These are phyloP conservation scores for Diplogasteroides magnus DNA, from an alignment of 1,140 invertebrate species.

Conservation along the genomic window DNA sequence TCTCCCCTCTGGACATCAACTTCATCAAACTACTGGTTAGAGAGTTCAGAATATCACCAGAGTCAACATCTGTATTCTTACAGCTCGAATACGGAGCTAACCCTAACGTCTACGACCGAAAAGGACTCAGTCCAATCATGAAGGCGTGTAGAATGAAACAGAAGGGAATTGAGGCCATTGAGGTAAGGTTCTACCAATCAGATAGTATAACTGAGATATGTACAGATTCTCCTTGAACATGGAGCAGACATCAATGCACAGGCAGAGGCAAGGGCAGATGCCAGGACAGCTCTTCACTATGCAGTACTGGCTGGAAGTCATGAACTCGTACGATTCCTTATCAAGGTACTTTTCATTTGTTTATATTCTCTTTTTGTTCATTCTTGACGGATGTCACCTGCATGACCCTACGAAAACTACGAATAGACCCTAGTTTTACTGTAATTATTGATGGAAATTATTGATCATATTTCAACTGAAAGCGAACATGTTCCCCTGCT, in stretches of 20 bases:
- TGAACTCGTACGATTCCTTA: constrained; percentile 31
- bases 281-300: constrained; percentile 37
- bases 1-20: constrained; percentile 32
- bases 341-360: constrained; percentile 16
- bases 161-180: constrained; percentile 33
- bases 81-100: constrained; percentile 32
- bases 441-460: too few relatives aligned
- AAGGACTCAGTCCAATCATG: constrained; percentile 37
- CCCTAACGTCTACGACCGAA: constrained; percentile 38
- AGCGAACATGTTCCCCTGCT: too few relatives aligned
- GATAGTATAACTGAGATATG: too few relatives aligned
- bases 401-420: too few relatives aligned
- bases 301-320: constrained; percentile 31
- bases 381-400: neutral
- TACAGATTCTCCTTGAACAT: constrained; percentile 26
- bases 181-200: too few relatives aligned
- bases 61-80: neutral
- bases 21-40: constrained; percentile 32
- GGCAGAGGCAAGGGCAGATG: constrained; percentile 29
- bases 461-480: too few relatives aligned
- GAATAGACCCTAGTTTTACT: too few relatives aligned
- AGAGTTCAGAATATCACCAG: neutral
- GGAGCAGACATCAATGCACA: constrained; percentile 34
- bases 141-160: constrained; percentile 34
- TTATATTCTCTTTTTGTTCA: neutral